Conservation (phyloP, 2,113 vertebrate species). For the Mungos mungo region DNA sequence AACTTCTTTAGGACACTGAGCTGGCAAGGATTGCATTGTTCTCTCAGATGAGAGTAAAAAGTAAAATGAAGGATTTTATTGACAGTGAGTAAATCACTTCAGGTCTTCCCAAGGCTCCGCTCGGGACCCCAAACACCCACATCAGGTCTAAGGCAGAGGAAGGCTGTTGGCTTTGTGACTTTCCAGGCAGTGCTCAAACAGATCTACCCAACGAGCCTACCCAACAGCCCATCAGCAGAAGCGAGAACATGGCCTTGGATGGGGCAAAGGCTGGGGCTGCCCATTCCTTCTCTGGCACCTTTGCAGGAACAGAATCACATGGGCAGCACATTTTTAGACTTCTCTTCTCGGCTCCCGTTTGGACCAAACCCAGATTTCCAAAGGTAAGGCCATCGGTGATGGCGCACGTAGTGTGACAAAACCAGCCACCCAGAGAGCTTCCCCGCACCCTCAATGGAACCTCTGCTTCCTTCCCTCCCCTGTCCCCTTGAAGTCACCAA, state of each 20-base stretch:
- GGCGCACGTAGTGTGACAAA: not conserved
- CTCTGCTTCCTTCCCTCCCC: not conserved
- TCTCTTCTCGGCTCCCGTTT: not conserved
- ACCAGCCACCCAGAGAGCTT: not conserved
- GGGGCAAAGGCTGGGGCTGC: too few species aligned
- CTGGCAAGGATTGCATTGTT: not conserved
- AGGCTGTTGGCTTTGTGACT: not conserved
- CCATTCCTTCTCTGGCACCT: too few species aligned
- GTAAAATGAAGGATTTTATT: not conserved
- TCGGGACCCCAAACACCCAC: not conserved
- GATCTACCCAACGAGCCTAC: not conserved
- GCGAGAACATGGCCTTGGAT: rapidly evolving
- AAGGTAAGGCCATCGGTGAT: not conserved
- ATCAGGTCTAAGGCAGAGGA: not conserved
- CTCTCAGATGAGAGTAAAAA: not conserved
- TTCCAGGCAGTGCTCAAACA: not conserved
- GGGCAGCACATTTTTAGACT: not conserved
- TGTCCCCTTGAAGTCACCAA: not conserved
- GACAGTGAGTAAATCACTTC: not conserved
- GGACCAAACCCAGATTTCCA: not conserved
- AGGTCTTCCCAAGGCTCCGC: not conserved
- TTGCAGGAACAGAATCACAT: rapidly evolving
- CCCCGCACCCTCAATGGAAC: not conserved
- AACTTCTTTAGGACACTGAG: not conserved
- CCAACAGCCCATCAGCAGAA: not conserved